Evolutionary conservation across 2,113 vertebrate genomes (phyloP).

Genomic region (Lichenostomus cassidix): DNA sequence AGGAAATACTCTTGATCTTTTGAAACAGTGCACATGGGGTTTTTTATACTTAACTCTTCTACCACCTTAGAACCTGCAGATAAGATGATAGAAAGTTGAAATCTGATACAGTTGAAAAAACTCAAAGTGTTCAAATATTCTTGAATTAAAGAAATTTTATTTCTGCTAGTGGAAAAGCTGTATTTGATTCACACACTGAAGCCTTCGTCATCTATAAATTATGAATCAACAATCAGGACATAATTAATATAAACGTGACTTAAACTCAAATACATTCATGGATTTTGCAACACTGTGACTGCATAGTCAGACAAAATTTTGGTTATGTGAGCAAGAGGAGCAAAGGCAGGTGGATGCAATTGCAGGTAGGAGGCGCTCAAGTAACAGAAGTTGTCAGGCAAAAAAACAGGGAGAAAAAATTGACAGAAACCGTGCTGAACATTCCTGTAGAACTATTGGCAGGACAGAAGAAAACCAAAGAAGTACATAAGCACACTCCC

Average conservation of each 20-base stretch:
- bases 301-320: background rate
- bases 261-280: background rate
- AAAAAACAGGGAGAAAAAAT: background rate
- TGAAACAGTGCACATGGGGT: background rate
- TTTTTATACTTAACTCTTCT: background rate
- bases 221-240: background rate
- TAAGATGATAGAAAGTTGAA: background rate
- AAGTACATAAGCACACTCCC: background rate
- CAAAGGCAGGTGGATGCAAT: background rate
- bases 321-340: background rate
- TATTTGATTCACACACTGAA: background rate
- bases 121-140: background rate
- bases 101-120: background rate
- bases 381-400: background rate
- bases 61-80: background rate
- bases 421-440: background rate
- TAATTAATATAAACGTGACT: background rate
- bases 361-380: background rate
- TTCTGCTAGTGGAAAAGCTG: background rate
- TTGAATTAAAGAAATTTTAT: background rate
- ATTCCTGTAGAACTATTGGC: background rate
- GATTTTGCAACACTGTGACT: background rate
- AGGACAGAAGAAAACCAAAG: background rate
- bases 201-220: background rate
- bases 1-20: background rate